Percentiles rank a stretch among this genome's conserved stretches.
These are phyloP conservation scores for Daboia siamensis DNA, from an alignment of 2,113 vertebrate genomes.

Conservation along the genomic window DNA sequence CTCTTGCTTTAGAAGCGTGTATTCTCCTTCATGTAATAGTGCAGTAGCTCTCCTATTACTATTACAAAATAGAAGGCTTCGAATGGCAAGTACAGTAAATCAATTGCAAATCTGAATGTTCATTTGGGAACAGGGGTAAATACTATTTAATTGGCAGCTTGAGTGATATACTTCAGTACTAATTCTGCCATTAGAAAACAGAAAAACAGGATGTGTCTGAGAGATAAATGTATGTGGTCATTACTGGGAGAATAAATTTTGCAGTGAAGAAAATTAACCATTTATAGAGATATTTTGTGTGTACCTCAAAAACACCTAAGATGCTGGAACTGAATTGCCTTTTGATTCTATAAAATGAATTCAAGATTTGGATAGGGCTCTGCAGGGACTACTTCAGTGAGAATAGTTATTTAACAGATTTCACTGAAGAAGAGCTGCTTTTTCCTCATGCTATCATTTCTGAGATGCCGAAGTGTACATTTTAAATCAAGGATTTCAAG, in stretches of 20 bases:
- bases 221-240: slow-evolving; percentile 7
- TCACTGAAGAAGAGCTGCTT: neutral
- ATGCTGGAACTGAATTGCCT: neutral
- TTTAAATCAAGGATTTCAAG: neutral
- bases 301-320: neutral
- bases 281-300: neutral
- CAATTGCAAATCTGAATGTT: slow-evolving; percentile 47
- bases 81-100: slow-evolving; percentile 57
- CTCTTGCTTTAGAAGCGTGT: slow-evolving; percentile 59
- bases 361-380: neutral
- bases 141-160: slow-evolving; percentile 44
- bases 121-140: slow-evolving; percentile 36
- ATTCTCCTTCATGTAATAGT: slow-evolving; percentile 52
- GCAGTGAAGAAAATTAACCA: neutral
- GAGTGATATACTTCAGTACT: slow-evolving; percentile 10
- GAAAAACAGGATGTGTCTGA: slow-evolving; percentile 15
- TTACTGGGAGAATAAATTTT: neutral
- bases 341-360: neutral
- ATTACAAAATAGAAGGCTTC: slow-evolving; percentile 60
- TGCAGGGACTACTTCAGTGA: neutral
- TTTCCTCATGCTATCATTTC: neutral
- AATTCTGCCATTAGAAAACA: slow-evolving; percentile 45
- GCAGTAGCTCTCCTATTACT: slow-evolving; percentile 57
- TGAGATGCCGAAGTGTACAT: slow-evolving; percentile 19
- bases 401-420: neutral